A percentile compares a stretch with the other conserved stretches of the same genome.
These are phyloP conservation scores for Dendroctonus valens DNA, from an alignment of 1,140 invertebrate genomes.

Conservation along the genomic window DNA sequence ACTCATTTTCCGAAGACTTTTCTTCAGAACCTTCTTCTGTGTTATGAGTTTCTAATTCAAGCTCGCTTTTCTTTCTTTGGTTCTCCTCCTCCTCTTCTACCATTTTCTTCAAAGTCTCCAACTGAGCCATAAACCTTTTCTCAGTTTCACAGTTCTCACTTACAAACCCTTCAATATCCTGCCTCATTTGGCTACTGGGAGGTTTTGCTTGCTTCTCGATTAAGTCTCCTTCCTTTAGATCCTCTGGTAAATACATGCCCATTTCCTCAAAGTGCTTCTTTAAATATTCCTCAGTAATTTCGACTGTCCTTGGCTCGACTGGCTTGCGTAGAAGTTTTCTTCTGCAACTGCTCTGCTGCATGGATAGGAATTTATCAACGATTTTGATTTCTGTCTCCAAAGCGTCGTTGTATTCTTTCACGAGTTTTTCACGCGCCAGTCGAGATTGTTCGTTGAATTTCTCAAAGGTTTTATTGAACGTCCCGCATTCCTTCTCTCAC, in stretches of 20 bases:
- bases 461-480: constrained; percentile 37
- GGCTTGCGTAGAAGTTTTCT: neutral
- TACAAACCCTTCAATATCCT: neutral
- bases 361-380: constrained; percentile 28
- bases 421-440: constrained; percentile 32
- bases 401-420: constrained; percentile 39
- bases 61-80: constrained; percentile 1
- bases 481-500: constrained; percentile 38
- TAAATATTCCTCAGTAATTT: constrained; percentile 33
- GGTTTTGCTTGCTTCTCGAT: constrained; percentile 3
- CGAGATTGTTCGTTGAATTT: constrained; percentile 39
- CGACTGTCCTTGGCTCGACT: constrained; percentile 10
- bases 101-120: constrained; percentile 15
- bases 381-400: constrained; percentile 32
- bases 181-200: constrained; percentile 9
- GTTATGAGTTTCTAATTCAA: neutral
- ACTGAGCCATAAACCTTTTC: constrained; percentile 12
- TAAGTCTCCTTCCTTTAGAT: constrained; percentile 16
- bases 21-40: neutral
- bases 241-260: constrained; percentile 30
- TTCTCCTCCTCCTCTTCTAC: constrained; percentile 21
- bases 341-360: neutral
- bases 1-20: constrained; percentile 10
- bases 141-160: constrained; percentile 11
- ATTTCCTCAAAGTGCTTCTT: constrained; percentile 36